A percentile compares a stretch with the other conserved stretches of the same genome.
These are phyloP conservation scores for Buceros bicornis DNA, from an alignment of 2,797 vertebrate genomes.

Conservation along the genomic window DNA sequence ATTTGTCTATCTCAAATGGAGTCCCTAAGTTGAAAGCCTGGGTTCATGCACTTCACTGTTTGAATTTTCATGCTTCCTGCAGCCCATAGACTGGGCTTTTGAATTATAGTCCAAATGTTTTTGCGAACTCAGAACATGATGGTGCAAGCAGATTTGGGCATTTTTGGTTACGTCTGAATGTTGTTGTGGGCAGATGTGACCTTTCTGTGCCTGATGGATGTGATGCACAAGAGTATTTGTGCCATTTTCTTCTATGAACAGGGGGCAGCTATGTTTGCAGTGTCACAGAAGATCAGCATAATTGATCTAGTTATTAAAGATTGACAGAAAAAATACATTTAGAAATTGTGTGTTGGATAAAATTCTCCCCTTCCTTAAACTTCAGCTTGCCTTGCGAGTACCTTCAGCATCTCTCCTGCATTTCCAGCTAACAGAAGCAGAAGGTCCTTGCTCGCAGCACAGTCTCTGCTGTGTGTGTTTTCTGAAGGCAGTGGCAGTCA, in stretches of 20 bases:
- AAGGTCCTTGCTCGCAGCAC: not conserved
- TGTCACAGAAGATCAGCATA: not conserved
- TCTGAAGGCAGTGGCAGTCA: not conserved
- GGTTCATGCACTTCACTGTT: not conserved
- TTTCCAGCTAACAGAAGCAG: not conserved
- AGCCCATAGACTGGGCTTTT: not conserved
- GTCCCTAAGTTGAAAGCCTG: not conserved
- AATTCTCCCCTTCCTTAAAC: not conserved
- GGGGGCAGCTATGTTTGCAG: not conserved
- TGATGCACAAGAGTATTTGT: not conserved
- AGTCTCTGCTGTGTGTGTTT: not conserved
- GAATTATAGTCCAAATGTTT: not conserved
- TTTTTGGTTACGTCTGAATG: not conserved
- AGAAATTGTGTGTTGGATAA: not conserved
- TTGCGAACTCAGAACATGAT: not conserved
- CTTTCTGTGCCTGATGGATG: not conserved
- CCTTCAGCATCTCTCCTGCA: not conserved
- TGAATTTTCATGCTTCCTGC: not conserved
- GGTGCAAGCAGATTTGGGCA: not conserved
- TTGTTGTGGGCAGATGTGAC: fast-evolving
- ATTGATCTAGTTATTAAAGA: not conserved
- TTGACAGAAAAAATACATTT: not conserved
- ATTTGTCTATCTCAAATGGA: not conserved
- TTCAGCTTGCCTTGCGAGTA: not conserved
- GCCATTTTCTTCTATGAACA: not conserved